These are phyloP conservation scores for Chaetura pelagica DNA, from an alignment of 2,113 vertebrate genomes.

Conservation along the genomic window DNA sequence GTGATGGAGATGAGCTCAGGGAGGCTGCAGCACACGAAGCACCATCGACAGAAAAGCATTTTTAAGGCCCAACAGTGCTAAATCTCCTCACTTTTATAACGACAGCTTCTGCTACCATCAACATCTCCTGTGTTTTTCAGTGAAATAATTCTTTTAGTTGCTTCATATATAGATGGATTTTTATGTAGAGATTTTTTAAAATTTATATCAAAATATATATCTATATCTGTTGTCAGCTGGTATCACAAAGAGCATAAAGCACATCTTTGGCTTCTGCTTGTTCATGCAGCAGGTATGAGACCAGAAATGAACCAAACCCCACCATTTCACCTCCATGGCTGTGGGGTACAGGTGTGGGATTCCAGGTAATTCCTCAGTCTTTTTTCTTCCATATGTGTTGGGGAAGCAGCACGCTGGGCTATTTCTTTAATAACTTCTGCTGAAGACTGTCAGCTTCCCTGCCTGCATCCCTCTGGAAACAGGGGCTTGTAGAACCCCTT, in stretches of 20 bases:
- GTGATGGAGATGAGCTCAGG: not conserved
- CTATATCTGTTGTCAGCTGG: not conserved
- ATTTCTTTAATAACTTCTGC: not conserved
- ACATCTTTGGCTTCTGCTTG: not conserved
- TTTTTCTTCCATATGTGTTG: not conserved
- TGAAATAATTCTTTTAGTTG: not conserved
- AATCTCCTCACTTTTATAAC: not conserved
- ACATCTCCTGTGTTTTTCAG: not conserved
- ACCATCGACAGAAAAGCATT: not conserved
- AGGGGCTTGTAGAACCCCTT: not conserved
- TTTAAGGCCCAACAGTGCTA: slow-evolving; percentile 5
- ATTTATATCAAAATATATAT: not conserved
- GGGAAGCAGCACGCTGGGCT: not conserved
- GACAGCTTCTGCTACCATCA: not conserved
- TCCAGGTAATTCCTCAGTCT: not conserved
- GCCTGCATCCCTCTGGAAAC: not conserved
- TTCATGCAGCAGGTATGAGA: not conserved
- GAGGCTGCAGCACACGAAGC: not conserved
- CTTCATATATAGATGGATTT: slow-evolving; percentile 7
- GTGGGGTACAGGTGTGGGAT: not conserved
- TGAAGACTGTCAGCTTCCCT: not conserved
- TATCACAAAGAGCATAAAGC: slow-evolving; percentile 9
- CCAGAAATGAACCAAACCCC: not conserved
- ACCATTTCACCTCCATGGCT: not conserved
- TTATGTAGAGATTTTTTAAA: not conserved